phyloP scores from a whole-genome alignment of 2,113 vertebrate species.

The Podarcis raffonei region DNA sequence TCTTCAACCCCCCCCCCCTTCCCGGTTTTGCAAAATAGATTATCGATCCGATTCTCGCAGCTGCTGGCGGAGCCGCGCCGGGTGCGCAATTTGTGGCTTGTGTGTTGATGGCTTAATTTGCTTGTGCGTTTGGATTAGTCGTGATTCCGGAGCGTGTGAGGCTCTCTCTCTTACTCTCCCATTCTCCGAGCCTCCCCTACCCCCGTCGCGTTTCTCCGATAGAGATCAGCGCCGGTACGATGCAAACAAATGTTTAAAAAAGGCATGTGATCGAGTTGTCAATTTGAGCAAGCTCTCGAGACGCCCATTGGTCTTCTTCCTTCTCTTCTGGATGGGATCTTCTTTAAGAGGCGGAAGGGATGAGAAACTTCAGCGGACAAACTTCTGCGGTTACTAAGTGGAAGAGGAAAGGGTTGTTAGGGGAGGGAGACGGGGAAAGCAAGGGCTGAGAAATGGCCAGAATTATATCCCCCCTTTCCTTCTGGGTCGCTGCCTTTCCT shows the following conservation, averaged over 20 bases:
- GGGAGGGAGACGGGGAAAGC: no score
- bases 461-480: no score
- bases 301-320: neutral
- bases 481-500: neutral
- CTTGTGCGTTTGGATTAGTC: neutral
- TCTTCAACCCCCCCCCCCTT: neutral
- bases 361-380: constrained; percentile 58
- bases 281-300: neutral
- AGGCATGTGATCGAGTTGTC: neutral
- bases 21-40: neutral
- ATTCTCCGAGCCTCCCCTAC: no score
- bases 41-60: neutral
- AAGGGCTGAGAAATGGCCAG: neutral
- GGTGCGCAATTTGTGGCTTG: neutral
- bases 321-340: neutral
- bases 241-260: no score
- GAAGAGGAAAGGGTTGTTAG: neutral
- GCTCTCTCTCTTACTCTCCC: no score
- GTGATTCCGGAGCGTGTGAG: neutral
- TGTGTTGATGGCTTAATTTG: neutral
- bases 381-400: neutral
- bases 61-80: neutral
- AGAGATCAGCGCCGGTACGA: no score
- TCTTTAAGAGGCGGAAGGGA: neutral
- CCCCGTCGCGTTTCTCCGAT: no score